Base-by-base conservation (phyloP, 1,140 invertebrate species). In the Lordiphosa clarofinis region DNA sequence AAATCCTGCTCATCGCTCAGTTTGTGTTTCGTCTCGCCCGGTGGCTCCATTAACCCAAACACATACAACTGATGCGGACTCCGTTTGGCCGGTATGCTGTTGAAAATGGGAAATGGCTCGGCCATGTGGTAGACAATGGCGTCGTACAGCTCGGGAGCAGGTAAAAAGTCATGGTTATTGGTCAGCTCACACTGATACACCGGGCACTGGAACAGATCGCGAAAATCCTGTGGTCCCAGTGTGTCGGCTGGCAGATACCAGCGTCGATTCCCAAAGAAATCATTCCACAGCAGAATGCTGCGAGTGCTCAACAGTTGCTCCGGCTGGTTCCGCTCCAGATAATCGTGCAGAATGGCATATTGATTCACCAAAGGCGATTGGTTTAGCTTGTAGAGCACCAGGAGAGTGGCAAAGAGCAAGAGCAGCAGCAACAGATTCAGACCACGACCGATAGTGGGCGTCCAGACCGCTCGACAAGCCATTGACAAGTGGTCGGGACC, bases 91-190 rank as follows among this genome's bases (percentile, higher is more conserved):
- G 81, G 76, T 31, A 73, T 11, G 0, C 52, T 19, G 4, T 48
- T 10, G 0, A 73, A 31, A 10, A 78, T 8, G 6, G 71, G 50
- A 50, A 73, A 82, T 15, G 70, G 65, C 43, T 89, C 65, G 2
- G 87, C 76, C 36, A 60, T 69, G 58, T 90, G 90, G 24, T 89
- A 90, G 0, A 90, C 62, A 4, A 90, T 82, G 7, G 89, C 90
- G 47, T 90, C 89, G 50, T 73, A 90, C n/a, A 84, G 43, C 4
- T 88, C 76, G 10, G 87, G 46, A 3, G 49, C 11, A n/a, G 82
- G 74, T 33, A 87, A 21, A 8, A 63, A 78, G 13, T 82, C 69
- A 8, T 70, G 70, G 0, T 67, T 56, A 49, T 86, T 87, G 42
- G 56, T 88, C 15, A 89, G 19, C 12, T 75, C 71, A 50, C 87